Evolutionary conservation across 2,113 vertebrate genomes (phyloP), one percentile per base, ranked within the genome.

Genomic region (Alethe castanea): DNA sequence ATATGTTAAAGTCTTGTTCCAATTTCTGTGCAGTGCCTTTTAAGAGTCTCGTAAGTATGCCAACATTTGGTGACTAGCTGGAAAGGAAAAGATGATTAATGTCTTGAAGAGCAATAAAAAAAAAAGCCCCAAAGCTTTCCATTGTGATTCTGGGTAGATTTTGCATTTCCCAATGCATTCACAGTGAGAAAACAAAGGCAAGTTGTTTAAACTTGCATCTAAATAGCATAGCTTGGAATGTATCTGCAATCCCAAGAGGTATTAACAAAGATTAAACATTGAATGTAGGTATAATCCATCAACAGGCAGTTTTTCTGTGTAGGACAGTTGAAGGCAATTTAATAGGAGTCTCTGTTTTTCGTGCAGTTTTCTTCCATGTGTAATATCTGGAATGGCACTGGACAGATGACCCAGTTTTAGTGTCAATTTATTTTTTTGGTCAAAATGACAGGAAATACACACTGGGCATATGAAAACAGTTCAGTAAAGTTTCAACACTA

Each of bases 401-500:
- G 84, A 94, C 80, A 95, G 76, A 36, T 81, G 88, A 91, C 94
- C 90, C 92, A 72, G 59, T 91, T 93, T 92, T 86, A 77, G 24
- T 96, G 77, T 71, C 76, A 84, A 6, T 42, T 70, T 54, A 10
- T 60, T 59, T 45, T 53, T 81, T 86, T 72, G 8, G 60, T 96
- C 86, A 91, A 84, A 94, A 54, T 69, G 47, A 95, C 67, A 97
- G 38, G 71, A 97, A 96, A 90, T 94, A 93, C 4, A 95, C 87
- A 83, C 85, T 96, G 94, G 89, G 96, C 86, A 87, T 94, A 97
- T 82, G 73, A 65, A 96, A 96, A 93, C 92, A 88, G 81, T 96
- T 97, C 80, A 80, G 94, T 96, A 86, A 96, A 77, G 92, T 97
- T 97, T 97, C 94, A 97, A 93, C 95, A 97, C 96, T 98, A 97